phyloP scores from a whole-genome alignment of 2,888 invertebrate genomes.

The Orthosia incerta region DNA sequence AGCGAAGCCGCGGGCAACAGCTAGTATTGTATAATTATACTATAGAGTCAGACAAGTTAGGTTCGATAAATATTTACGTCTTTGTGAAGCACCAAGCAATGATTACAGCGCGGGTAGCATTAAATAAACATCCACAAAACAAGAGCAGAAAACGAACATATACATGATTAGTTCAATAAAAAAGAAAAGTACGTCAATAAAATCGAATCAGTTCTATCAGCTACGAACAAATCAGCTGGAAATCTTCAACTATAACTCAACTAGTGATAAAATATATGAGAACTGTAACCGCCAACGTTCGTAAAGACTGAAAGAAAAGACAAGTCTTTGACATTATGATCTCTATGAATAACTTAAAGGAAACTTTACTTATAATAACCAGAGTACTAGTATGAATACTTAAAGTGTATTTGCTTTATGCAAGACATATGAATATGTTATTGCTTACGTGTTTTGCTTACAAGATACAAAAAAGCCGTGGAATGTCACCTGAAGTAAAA shows the following conservation, averaged over 20 bases:
- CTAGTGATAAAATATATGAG: slow-evolving; percentile 41
- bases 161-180: slow-evolving; percentile 36
- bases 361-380: slow-evolving; percentile 55
- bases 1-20: no score
- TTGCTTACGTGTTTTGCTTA: slow-evolving; percentile 71
- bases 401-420: slow-evolving; percentile 60
- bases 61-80: background rate
- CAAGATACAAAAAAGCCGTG: slow-evolving; percentile 55
- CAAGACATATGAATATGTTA: slow-evolving; percentile 73
- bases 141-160: slow-evolving; percentile 1
- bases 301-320: slow-evolving; percentile 28
- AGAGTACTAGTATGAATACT: slow-evolving; percentile 60
- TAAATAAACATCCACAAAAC: background rate
- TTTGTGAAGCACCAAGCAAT: background rate
- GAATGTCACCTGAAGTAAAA: slow-evolving; percentile 49
- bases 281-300: slow-evolving; percentile 22
- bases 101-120: background rate
- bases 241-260: slow-evolving; percentile 42
- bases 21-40: no score
- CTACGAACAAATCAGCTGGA: slow-evolving; percentile 33
- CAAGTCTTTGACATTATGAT: slow-evolving; percentile 32
- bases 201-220: slow-evolving; percentile 44
- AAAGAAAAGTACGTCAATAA: slow-evolving; percentile 38
- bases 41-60: background rate
- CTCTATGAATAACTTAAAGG: slow-evolving; percentile 13